These are phyloP conservation scores for Campylorhamphus procurvoides DNA, from an alignment of 2,113 vertebrate species.

Conservation along the genomic window DNA sequence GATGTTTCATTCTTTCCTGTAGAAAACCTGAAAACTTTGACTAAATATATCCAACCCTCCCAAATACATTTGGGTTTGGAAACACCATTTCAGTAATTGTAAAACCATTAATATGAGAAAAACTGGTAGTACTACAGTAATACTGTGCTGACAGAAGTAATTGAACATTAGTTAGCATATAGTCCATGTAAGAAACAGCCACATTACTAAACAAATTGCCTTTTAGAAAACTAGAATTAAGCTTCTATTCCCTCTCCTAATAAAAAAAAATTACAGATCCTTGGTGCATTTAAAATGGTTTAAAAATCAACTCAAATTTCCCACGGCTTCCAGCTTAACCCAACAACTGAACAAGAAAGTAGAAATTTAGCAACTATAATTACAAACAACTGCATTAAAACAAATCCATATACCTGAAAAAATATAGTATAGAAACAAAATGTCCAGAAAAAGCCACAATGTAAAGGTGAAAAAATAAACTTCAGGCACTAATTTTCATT, in stretches of 20 bases:
- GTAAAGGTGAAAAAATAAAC: neutral
- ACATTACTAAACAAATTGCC: conserved; percentile 58
- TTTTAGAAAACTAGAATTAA: conserved; percentile 62
- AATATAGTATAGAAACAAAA: neutral
- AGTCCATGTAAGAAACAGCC: conserved; percentile 46
- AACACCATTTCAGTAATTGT: conserved; percentile 62
- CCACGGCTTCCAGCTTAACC: neutral
- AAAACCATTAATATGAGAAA: conserved; percentile 62
- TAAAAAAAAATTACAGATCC: conserved; percentile 29
- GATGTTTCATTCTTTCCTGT: neutral
- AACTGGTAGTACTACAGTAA: neutral
- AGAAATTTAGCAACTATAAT: neutral
- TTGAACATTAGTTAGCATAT: conserved; percentile 50
- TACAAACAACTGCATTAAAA: neutral
- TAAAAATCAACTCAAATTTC: conserved; percentile 14
- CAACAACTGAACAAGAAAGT: neutral
- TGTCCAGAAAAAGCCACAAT: neutral
- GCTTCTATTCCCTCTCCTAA: conserved; percentile 55
- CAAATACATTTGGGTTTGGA: conserved; percentile 49
- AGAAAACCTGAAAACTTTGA: conserved; percentile 53
- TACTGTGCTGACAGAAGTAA: conserved; percentile 40
- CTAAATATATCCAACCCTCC: conserved; percentile 61
- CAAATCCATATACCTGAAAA: neutral
- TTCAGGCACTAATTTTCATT: neutral
- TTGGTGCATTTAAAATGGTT: conserved; percentile 35